Percentiles rank a stretch among this genome's conserved stretches.
Conservation (phyloP, 1,140 invertebrate genomes). For the Yoshiicerus persimilis region DNA sequence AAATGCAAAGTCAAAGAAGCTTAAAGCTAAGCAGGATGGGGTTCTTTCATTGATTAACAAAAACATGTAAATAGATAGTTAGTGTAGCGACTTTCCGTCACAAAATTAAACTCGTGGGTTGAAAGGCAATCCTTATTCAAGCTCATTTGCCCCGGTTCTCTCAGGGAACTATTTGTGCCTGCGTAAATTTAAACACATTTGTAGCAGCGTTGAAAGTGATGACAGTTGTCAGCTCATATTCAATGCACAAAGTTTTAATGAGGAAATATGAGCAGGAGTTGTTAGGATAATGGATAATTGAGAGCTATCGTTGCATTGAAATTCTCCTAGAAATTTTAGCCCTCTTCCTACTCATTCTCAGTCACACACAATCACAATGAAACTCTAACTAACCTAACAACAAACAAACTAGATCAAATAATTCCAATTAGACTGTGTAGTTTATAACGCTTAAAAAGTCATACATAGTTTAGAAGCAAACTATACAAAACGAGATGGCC, state of each 20-base stretch:
- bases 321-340: neutral
- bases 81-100: neutral
- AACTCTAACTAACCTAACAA: neutral
- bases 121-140: neutral
- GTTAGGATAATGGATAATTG: constrained; percentile 18
- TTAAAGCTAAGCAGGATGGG: neutral
- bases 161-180: neutral
- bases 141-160: neutral
- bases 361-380: neutral
- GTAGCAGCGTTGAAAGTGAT: neutral
- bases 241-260: constrained; percentile 33
- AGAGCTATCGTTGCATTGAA: neutral
- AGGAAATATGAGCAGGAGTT: constrained; percentile 29
- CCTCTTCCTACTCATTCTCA: neutral
- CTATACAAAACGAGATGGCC: neutral
- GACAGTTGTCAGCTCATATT: constrained; percentile 30
- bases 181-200: no score
- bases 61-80: neutral
- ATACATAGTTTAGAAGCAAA: neutral
- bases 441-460: neutral
- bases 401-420: constrained; percentile 14
- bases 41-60: neutral
- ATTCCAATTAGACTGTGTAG: neutral
- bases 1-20: neutral
- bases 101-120: neutral